phyloP scores from a whole-genome alignment of 2,888 invertebrate species.

The Galeruca laticollis region DNA sequence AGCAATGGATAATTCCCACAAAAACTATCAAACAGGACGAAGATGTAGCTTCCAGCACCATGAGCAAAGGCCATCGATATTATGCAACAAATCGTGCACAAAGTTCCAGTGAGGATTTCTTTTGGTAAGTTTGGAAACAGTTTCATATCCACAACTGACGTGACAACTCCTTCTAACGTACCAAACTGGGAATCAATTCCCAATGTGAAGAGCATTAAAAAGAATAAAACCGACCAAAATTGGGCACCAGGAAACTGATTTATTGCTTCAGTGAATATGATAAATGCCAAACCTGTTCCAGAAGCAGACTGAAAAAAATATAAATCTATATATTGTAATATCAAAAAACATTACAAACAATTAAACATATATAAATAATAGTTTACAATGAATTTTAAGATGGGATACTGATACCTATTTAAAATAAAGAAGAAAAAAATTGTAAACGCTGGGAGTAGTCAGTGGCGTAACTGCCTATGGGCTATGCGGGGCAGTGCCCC shows the following conservation, averaged over 20 bases:
- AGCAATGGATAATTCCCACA: conserved; percentile 93
- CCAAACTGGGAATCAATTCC: conserved; percentile 98
- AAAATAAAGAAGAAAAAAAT: no score
- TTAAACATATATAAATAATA: no score
- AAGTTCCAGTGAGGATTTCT: conserved; percentile 84
- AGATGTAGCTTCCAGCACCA: conserved; percentile 93
- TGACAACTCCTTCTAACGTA: conserved; percentile 94
- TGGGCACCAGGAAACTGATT: conserved; percentile 97
- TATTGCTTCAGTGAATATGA: conserved; percentile 97
- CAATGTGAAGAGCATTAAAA: conserved; percentile 95
- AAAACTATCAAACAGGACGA: conserved; percentile 93
- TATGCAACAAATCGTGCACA: conserved; percentile 85
- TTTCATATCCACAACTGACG: conserved; percentile 95
- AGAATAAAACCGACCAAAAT: conserved; percentile 96
- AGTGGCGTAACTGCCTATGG: no score
- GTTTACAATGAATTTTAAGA: no score
- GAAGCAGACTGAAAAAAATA: conserved; percentile 84
- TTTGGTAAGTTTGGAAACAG: conserved; percentile 91
- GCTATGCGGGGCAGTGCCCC: no score
- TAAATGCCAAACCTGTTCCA: conserved; percentile 96
- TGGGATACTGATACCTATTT: no score
- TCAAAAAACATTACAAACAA: neutral
- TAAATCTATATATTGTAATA: neutral
- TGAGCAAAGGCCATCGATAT: conserved; percentile 93
- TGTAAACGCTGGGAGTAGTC: no score